A percentile compares a stretch with the other conserved stretches of the same genome.
phyloP scores from a whole-genome alignment of 2,888 invertebrate genomes.

The Lasioglossum leucozonium region DNA sequence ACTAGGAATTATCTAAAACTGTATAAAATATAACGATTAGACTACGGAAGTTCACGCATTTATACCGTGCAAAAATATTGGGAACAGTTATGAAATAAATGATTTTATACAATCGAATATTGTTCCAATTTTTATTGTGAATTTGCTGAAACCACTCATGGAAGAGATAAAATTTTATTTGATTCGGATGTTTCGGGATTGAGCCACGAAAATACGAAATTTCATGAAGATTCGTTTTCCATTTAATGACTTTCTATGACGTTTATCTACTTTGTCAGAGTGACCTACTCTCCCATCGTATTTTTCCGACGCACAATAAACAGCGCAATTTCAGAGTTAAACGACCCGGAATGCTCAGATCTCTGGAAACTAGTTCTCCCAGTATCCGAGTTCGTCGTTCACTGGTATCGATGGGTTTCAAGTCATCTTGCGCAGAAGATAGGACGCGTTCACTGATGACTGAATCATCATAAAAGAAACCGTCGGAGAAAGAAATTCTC shows the following conservation, averaged over 20 bases:
- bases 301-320: conserved; percentile 41
- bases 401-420: conserved; percentile 42
- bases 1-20: neutral
- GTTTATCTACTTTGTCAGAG: neutral
- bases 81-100: neutral
- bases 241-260: neutral
- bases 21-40: neutral
- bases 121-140: too few relatives aligned
- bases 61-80: neutral
- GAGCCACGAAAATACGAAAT: neutral
- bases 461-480: conserved; percentile 25
- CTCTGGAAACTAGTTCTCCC: conserved; percentile 27
- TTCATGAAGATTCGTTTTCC: neutral
- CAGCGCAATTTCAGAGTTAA: conserved; percentile 37
- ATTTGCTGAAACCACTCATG: too few relatives aligned
- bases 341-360: conserved; percentile 22
- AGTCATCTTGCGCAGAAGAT: conserved; percentile 25
- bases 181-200: neutral
- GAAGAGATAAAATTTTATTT: neutral
- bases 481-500: conserved; percentile 7
- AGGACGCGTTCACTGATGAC: conserved; percentile 14
- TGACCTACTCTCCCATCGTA: conserved; percentile 22
- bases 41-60: neutral
- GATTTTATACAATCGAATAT: neutral
- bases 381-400: conserved; percentile 31